Evolutionary conservation across 2,113 vertebrate species (phyloP).

Genomic region (Esox niger): DNA sequence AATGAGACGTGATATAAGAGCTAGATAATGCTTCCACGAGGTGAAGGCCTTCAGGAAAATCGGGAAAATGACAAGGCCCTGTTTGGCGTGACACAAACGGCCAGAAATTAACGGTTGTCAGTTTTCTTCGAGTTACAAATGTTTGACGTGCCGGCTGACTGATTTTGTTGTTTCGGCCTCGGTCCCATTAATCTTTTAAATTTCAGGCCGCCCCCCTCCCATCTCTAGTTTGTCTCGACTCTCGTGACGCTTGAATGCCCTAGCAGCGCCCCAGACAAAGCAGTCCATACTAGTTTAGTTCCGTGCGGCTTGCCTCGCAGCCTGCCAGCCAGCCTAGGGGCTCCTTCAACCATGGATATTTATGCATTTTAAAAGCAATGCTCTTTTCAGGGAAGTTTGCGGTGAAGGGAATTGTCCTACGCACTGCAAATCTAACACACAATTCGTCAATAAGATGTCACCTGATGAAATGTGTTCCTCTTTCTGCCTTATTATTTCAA

Average conservation of each 20-base stretch:
- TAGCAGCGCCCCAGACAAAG: slow-evolving; percentile 1
- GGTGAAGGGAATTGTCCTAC: neutral
- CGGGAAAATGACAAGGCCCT: neutral
- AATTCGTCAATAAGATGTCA: neutral
- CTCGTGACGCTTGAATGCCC: slow-evolving; percentile 1
- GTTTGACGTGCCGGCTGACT: neutral
- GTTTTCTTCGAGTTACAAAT: neutral
- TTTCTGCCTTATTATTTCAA: neutral
- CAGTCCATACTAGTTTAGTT: neutral
- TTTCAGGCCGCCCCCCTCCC: slow-evolving; percentile 9
- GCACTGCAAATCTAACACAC: neutral
- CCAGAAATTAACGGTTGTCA: neutral
- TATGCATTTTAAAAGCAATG: neutral
- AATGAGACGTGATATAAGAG: no score
- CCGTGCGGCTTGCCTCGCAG: neutral
- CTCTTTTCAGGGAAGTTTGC: neutral
- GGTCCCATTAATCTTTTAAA: slow-evolving; percentile 10
- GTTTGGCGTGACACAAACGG: neutral
- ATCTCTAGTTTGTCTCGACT: neutral
- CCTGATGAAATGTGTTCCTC: neutral
- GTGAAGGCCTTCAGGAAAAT: no score
- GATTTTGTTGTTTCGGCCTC: slow-evolving; percentile 7
- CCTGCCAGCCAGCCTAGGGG: no score
- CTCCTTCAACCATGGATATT: neutral
- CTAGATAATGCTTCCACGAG: no score